Evolutionary conservation across 2,888 invertebrate species (phyloP).

Genomic region (Drepanosiphum platanoidis): DNA sequence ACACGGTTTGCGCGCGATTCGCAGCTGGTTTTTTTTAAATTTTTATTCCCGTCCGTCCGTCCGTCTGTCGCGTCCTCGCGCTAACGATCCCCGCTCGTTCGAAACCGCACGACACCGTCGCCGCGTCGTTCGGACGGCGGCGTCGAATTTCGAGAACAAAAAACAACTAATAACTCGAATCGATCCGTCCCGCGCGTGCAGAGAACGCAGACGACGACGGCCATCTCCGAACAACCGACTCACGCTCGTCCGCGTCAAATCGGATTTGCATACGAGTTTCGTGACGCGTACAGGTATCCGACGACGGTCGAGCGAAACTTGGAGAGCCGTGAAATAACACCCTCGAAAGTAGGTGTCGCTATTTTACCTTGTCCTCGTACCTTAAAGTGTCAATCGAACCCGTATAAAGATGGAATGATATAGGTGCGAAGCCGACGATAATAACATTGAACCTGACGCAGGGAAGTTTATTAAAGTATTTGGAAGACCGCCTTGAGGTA

Average conservation of each 20-base stretch:
- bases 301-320: neutral
- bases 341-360: too few relatives aligned
- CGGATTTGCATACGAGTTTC: neutral
- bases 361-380: too few relatives aligned
- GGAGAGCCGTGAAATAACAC: neutral
- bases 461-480: too few relatives aligned
- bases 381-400: too few relatives aligned
- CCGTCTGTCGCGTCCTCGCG: neutral
- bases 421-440: too few relatives aligned
- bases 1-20: slow-evolving; percentile 22
- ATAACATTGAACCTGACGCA: too few relatives aligned
- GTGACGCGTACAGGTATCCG: neutral
- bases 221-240: neutral
- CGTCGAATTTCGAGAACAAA: slow-evolving; percentile 22
- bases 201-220: neutral
- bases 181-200: slow-evolving; percentile 48
- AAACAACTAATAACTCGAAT: neutral
- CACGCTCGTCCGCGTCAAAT: slow-evolving; percentile 31
- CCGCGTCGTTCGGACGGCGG: neutral
- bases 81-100: slow-evolving; percentile 28
- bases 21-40: slow-evolving; percentile 43
- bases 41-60: too few relatives aligned
- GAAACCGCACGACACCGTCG: slow-evolving; percentile 33
- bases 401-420: too few relatives aligned
- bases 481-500: too few relatives aligned